Evolutionary conservation across 2,797 vertebrate genomes (phyloP), one percentile per base, ranked within the genome.

Genomic region (Parotocinclus haroldoi): DNA sequence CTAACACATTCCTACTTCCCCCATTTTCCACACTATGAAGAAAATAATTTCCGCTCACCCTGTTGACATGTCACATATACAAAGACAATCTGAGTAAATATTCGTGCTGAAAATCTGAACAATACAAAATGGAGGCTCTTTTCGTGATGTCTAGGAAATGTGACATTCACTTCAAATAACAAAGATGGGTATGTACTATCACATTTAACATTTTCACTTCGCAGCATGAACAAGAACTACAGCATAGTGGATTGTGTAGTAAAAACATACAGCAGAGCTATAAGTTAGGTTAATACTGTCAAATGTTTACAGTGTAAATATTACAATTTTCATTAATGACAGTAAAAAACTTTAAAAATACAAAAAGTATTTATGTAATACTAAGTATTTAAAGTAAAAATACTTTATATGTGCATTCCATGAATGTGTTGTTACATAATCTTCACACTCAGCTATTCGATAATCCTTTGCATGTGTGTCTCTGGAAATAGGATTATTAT

Each of bases 31-130:
- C 54, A 75, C 67, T 66, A 42, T 70, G 79, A 82, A 83, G 79
- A 79, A 80, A 85, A 76, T 80, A 84, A 88, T 85, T 76, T 73
- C 19, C 84, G 83, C 75, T 78, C 76, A 83, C 84, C 83, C 80
- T 83, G 88, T 76, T 82, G 83, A 84, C 70, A 84, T 78, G 81
- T 80, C 76, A 68, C 72, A 84, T 65, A 76, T 73, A 69, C 64
- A 55, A 76, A 85, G 83, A 86, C 86, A 88, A 66, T 78, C 8
- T 3, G 71, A 80, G 80, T 78, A 82, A 81, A 73, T 58, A 64
- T 73, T 36, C 71, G 68, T 72, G 82, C 84, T 39, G n/a, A 18
- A 72, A 59, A 72, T 36, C 49, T 8, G 44, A 69, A 62, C 52
- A 60, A 10, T n/a, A 55, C 63, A 72, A 79, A 77, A 78, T 73